Percentiles rank a stretch among this genome's conserved stretches.
These are phyloP conservation scores for Ferdinandea cuprea DNA, from an alignment of 2,888 invertebrate species.

Conservation along the genomic window DNA sequence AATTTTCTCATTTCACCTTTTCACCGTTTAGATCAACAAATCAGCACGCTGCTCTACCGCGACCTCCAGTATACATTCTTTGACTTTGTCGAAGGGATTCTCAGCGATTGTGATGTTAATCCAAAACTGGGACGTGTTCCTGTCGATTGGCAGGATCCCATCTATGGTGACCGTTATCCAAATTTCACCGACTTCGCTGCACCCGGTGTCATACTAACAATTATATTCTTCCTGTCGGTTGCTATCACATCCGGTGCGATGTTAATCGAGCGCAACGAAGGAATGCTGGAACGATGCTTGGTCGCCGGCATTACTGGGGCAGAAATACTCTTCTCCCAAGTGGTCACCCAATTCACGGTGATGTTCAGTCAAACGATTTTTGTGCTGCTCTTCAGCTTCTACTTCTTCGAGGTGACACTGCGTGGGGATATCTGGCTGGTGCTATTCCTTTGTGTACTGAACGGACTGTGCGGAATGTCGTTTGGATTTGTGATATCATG, in stretches of 20 bases:
- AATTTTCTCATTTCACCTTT: not conserved
- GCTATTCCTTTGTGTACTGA: slow-evolving; percentile 89
- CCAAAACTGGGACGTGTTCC: slow-evolving; percentile 84
- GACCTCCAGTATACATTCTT: slow-evolving; percentile 90
- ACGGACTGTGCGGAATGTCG: slow-evolving; percentile 96
- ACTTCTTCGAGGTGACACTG: slow-evolving; percentile 90
- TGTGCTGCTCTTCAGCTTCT: slow-evolving; percentile 91
- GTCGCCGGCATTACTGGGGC: slow-evolving; percentile 91
- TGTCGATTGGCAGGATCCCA: slow-evolving; percentile 87
- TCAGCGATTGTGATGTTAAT: slow-evolving; percentile 87
- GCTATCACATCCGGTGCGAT: slow-evolving; percentile 95
- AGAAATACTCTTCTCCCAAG: slow-evolving; percentile 94
- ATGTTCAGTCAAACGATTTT: slow-evolving; percentile 92
- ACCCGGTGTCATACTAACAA: slow-evolving; percentile 94
- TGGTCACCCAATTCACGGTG: slow-evolving; percentile 93
- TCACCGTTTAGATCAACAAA: slow-evolving; percentile 92
- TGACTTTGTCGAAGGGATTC: slow-evolving; percentile 87
- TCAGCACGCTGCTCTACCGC: slow-evolving; percentile 90
- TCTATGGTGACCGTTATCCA: slow-evolving; percentile 90
- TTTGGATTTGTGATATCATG: slow-evolving; percentile 94
- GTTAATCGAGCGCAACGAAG: slow-evolving; percentile 94
- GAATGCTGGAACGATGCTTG: slow-evolving; percentile 93
- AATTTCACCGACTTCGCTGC: slow-evolving; percentile 98
- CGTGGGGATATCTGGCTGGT: slow-evolving; percentile 90
- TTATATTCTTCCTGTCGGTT: slow-evolving; percentile 96